Conservation (phyloP, 1,140 invertebrate genomes). For the Tigriopus japonicus region DNA sequence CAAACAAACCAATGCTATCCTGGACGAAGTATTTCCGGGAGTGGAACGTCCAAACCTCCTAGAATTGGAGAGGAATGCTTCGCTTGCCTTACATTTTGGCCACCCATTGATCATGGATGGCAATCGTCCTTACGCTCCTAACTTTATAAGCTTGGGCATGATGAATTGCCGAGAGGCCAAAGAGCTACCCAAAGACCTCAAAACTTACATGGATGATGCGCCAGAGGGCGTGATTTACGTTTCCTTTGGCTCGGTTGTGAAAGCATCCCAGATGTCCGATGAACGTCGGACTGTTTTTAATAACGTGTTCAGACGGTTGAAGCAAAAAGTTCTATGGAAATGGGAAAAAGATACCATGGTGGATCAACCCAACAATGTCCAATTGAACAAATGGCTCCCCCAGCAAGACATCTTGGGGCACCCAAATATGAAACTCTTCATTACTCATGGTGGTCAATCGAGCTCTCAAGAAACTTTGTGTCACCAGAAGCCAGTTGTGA, state of each 20-base stretch:
- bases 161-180: constrained; percentile 2
- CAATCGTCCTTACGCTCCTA: neutral
- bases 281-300: constrained; percentile 11
- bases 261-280: constrained; percentile 5
- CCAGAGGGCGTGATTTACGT: constrained; percentile 5
- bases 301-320: constrained; percentile 17
- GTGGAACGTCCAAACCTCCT: neutral
- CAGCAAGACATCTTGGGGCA: constrained; percentile 19
- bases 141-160: constrained; percentile 1
- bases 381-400: constrained; percentile 18
- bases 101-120: constrained; percentile 7
- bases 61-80: neutral
- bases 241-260: constrained; percentile 2
- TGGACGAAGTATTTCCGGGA: neutral
- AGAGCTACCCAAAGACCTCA: neutral
- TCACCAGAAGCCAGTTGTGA: constrained; percentile 11
- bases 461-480: constrained; percentile 15
- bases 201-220: constrained; percentile 5
- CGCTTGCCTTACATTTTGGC: neutral
- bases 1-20: neutral
- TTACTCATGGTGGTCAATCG: constrained; percentile 15
- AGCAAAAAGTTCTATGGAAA: constrained; percentile 19
- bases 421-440: constrained; percentile 17
- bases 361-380: constrained; percentile 17
- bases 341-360: constrained; percentile 17